These are phyloP conservation scores for Hylomyscus alleni DNA, from an alignment of 2,797 vertebrate species.

Conservation along the genomic window DNA sequence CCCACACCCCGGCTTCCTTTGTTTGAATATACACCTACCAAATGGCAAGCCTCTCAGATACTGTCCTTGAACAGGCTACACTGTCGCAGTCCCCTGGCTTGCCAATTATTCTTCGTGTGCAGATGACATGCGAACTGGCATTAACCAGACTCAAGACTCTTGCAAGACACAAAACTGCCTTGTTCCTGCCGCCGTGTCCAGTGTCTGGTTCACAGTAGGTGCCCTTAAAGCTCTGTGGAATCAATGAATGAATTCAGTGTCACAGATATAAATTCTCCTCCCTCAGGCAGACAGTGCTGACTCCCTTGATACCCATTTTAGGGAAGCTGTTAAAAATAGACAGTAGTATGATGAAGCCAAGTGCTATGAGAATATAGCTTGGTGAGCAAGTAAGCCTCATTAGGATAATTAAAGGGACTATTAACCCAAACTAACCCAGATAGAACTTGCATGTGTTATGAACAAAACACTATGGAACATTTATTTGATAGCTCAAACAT, in stretches of 20 bases:
- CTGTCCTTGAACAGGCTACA: not conserved
- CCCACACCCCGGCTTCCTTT: not conserved
- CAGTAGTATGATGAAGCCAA: constrained; percentile 48
- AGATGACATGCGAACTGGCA: not conserved
- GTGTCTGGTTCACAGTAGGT: not conserved
- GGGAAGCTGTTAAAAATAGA: constrained; percentile 68
- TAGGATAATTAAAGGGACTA: constrained; percentile 80
- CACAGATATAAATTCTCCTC: constrained; percentile 22
- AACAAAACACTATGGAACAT: constrained; percentile 63
- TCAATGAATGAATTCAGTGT: constrained; percentile 39
- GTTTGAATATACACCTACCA: not conserved
- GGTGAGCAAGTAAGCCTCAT: constrained; percentile 68
- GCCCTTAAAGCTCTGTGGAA: constrained; percentile 1
- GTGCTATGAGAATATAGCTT: constrained; percentile 66
- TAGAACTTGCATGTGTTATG: constrained; percentile 70
- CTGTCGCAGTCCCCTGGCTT: not conserved
- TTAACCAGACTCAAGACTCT: not conserved
- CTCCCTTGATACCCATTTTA: constrained; percentile 56
- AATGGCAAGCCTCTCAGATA: not conserved
- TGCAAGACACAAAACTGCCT: not conserved
- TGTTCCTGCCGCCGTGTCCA: not conserved
- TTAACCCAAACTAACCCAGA: constrained; percentile 78
- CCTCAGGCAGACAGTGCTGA: constrained; percentile 14
- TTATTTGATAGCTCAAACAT: constrained; percentile 72
- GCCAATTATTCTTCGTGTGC: accelerated